Evolutionary conservation across 2,797 vertebrate genomes (phyloP).

Genomic region (Euthynnus affinis): DNA sequence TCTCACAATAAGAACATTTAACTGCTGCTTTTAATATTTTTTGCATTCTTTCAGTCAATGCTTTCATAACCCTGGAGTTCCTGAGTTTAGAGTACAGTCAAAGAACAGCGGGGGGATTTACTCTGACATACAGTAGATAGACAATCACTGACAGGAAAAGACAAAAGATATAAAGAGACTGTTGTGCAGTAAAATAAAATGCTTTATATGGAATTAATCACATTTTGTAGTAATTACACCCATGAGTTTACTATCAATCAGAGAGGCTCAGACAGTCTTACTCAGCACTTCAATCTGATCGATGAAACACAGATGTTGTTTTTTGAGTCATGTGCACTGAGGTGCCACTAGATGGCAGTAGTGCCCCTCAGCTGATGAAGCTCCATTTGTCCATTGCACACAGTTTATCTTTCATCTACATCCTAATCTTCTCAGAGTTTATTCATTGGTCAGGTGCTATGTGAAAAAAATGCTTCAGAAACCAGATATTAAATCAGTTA

Average conservation of each 20-base stretch:
- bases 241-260: neutral
- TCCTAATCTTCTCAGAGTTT: constrained; percentile 2
- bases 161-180: neutral
- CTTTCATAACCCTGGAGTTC: neutral
- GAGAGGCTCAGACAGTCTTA: neutral
- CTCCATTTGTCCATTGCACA: neutral
- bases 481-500: neutral
- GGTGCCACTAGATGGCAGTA: constrained; percentile 76
- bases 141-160: neutral
- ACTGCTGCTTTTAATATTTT: neutral
- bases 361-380: constrained; percentile 11
- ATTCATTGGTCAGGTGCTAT: constrained; percentile 6
- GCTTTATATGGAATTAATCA: neutral
- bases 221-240: neutral
- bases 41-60: neutral
- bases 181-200: neutral
- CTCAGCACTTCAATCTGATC: neutral
- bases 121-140: neutral
- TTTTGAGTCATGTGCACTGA: neutral
- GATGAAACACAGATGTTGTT: neutral
- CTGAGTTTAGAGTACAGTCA: neutral
- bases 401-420: neutral
- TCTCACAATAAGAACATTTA: neutral
- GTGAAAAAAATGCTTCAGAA: neutral
- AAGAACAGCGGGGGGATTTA: neutral